Evolutionary conservation across 2,797 vertebrate species (phyloP).

Genomic region (Lutjanus argentimaculatus): DNA sequence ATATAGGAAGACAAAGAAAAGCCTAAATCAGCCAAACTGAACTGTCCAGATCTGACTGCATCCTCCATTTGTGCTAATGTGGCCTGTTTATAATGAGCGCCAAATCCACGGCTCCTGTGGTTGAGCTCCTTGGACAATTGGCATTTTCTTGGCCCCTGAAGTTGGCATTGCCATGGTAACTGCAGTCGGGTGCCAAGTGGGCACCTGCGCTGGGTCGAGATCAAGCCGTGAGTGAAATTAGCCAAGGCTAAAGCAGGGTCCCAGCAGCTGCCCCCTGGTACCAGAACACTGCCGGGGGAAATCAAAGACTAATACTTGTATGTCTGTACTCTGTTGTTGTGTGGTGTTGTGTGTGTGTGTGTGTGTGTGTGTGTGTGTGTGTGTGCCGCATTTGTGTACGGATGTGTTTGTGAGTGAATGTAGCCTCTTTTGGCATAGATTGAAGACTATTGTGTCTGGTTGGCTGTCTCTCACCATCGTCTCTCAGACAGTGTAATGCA

Average conservation of each 20-base stretch:
- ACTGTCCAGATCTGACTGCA: constrained; percentile 15
- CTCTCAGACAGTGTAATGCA: constrained; percentile 10
- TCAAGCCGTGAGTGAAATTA: constrained; percentile 83
- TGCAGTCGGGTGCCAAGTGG: constrained; percentile 64
- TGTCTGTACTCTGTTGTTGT: constrained; percentile 56
- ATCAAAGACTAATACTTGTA: constrained; percentile 78
- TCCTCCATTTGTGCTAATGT: constrained; percentile 20
- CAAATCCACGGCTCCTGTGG: constrained; percentile 46
- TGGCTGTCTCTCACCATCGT: constrained; percentile 43
- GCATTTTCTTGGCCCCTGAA: constrained; percentile 66
- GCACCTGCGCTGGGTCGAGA: constrained; percentile 79
- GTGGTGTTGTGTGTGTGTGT: constrained; percentile 38
- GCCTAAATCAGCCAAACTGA: background rate
- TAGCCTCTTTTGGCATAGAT: constrained; percentile 57
- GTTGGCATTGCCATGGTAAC: constrained; percentile 82
- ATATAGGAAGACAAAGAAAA: background rate
- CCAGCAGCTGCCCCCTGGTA: constrained; percentile 77
- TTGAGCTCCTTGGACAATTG: constrained; percentile 67
- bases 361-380: constrained; percentile 12
- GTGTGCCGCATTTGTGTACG: constrained; percentile 8
- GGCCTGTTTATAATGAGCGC: constrained; percentile 39
- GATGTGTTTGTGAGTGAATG: constrained; percentile 18
- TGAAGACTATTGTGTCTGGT: constrained; percentile 60
- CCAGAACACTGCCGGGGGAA: constrained; percentile 74
- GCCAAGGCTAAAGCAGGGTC: constrained; percentile 75